Percentiles rank a stretch among this genome's conserved stretches.
phyloP scores from a whole-genome alignment of 2,888 invertebrate genomes.

The Phragmatobia fuliginosa region DNA sequence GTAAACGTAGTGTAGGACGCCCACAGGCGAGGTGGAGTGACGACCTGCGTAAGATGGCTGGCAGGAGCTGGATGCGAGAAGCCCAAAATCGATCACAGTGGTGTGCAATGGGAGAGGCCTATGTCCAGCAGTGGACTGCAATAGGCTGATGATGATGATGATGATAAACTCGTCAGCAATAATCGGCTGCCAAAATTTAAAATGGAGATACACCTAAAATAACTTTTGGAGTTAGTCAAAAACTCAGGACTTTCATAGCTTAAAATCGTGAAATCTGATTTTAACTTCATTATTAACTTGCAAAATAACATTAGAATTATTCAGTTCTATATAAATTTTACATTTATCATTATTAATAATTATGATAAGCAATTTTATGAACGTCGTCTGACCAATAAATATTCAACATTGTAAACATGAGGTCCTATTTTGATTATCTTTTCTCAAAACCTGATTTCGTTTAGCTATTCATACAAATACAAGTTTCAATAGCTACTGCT shows the following conservation, averaged over 20 bases:
- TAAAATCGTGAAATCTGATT: background rate
- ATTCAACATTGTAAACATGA: conserved; percentile 12
- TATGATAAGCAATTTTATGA: conserved; percentile 14
- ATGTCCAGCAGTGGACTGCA: too few relatives aligned
- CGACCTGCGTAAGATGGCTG: too few relatives aligned
- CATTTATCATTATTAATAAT: conserved; percentile 13
- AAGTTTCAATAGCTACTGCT: conserved; percentile 22
- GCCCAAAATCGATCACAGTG: too few relatives aligned
- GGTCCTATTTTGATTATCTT: conserved; percentile 18
- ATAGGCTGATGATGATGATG: too few relatives aligned
- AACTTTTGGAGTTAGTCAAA: background rate
- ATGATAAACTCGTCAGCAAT: too few relatives aligned
- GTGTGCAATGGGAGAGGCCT: too few relatives aligned
- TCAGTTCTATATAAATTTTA: conserved; percentile 10
- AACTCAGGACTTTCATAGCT: background rate
- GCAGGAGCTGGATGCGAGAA: too few relatives aligned
- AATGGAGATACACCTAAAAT: background rate
- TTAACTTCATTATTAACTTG: background rate
- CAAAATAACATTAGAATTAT: background rate
- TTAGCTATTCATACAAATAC: background rate
- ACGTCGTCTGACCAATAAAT: conserved; percentile 21
- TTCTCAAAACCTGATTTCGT: conserved; percentile 23
- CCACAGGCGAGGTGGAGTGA: too few relatives aligned
- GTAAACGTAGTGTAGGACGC: too few relatives aligned
- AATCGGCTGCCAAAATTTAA: too few relatives aligned